Conservation (phyloP, 2,113 vertebrate species). For the Eulemur rufifrons region DNA sequence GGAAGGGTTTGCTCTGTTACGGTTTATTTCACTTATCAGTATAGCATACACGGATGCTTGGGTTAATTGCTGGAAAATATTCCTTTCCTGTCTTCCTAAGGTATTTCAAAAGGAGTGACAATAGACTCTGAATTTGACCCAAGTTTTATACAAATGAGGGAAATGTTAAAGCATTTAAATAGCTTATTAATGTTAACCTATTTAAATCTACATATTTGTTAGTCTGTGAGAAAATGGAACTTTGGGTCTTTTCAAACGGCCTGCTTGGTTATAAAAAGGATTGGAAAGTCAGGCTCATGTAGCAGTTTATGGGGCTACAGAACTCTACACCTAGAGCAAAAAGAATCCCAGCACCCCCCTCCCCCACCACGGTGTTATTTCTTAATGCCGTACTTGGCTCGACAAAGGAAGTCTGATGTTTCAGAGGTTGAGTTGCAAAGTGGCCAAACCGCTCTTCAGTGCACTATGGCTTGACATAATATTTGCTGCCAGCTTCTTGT, state of each 20-base stretch:
- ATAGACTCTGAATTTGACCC: background rate
- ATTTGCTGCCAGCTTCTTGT: slow-evolving; percentile 67
- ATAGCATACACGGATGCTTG: background rate
- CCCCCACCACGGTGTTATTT: slow-evolving; percentile 56
- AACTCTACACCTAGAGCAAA: background rate
- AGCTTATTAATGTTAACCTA: background rate
- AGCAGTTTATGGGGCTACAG: background rate
- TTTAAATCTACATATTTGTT: background rate
- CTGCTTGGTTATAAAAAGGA: background rate
- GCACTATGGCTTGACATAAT: slow-evolving; percentile 50
- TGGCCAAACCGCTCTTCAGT: slow-evolving; percentile 67
- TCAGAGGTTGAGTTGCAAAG: slow-evolving; percentile 74
- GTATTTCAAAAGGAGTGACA: background rate
- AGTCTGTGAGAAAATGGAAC: background rate
- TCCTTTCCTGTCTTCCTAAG: background rate
- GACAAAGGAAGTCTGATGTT: slow-evolving; percentile 66
- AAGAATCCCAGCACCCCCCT: slow-evolving; percentile 8
- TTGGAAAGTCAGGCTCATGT: background rate
- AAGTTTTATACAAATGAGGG: slow-evolving; percentile 41
- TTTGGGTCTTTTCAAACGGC: background rate
- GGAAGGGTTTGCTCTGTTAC: background rate
- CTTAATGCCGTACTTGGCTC: slow-evolving; percentile 81
- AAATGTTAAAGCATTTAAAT: background rate
- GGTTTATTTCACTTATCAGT: background rate
- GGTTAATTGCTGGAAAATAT: background rate